Evolutionary conservation across 2,113 vertebrate genomes (phyloP), one percentile per base, ranked within the genome.

Genomic region (Silurus glanis): DNA sequence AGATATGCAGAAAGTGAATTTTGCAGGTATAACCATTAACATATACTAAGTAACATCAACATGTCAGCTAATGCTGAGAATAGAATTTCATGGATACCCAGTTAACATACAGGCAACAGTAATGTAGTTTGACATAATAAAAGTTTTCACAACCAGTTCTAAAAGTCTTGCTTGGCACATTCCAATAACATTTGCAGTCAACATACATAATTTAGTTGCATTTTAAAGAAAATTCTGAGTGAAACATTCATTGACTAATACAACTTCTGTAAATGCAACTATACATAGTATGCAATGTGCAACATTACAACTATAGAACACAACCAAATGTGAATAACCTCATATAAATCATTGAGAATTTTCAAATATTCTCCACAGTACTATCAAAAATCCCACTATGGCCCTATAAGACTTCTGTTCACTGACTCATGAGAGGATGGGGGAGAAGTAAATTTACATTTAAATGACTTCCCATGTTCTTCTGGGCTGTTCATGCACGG

Each of bases 401-500:
- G 49, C 72, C 83, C 13, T 51, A 85, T 66, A 79, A 85, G 79
- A 74, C 74, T 55, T 51, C 49, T 85, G 61, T 78, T 62, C 66
- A 64, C 58, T 78, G 25, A 83, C 51, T 67, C 21, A 25, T 28
- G 55, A 51, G 66, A 71, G 37, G 58, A 17, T 0, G 64, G 55
- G 62, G 72, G 61, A 83, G 66, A 82, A 84, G 69, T 71, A 64
- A 62, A 80, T 82, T 88, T 83, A 79, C 83, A 84, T 80, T 84
- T 87, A 86, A 87, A 88, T 86, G 47, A 66, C 66, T 86, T 75
- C 64, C 85, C 47, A 56, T 87, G 64, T 85, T 85, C 71, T 64
- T 76, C 59, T 87, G 81, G 71, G 86, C 81, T 83, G 81, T 58
- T 79, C 28, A 82, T 71, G 47, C 75, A 55, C 58, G n/a, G n/a